Percentiles rank a stretch among this genome's conserved stretches.
These are phyloP conservation scores for Prionace glauca DNA, from an alignment of 2,797 vertebrate genomes.

Conservation along the genomic window DNA sequence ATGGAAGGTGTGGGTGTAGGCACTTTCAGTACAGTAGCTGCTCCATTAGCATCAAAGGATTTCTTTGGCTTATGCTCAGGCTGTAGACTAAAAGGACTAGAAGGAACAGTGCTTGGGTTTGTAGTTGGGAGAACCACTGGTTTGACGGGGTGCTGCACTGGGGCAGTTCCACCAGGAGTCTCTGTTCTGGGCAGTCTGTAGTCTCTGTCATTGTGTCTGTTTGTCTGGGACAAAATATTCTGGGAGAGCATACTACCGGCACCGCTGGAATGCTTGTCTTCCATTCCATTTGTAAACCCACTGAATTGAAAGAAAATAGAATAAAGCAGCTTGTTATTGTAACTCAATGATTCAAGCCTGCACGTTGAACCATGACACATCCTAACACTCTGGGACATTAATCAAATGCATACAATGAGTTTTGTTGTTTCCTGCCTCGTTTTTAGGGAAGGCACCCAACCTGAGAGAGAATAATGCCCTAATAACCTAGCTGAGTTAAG, in stretches of 20 bases:
- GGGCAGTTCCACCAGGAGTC: slow-evolving; percentile 71
- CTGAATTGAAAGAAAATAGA: background rate
- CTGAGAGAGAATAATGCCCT: background rate
- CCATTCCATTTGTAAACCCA: slow-evolving; percentile 46
- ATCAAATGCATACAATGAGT: background rate
- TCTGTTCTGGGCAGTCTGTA: slow-evolving; percentile 78
- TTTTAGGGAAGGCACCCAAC: background rate
- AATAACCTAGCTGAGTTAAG: background rate
- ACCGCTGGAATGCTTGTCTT: slow-evolving; percentile 77
- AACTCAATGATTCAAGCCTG: background rate
- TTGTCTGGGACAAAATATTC: slow-evolving; percentile 78
- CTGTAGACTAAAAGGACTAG: slow-evolving; percentile 72
- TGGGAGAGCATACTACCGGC: slow-evolving; percentile 71
- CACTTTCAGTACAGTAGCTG: slow-evolving; percentile 74
- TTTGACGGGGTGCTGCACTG: slow-evolving; percentile 71
- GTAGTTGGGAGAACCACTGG: slow-evolving; percentile 70
- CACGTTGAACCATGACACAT: background rate
- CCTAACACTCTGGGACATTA: background rate
- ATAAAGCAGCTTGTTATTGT: background rate
- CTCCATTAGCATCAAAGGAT: slow-evolving; percentile 75
- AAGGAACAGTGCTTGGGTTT: slow-evolving; percentile 71
- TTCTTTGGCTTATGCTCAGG: slow-evolving; percentile 78
- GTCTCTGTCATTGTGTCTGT: slow-evolving; percentile 79
- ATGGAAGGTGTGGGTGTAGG: slow-evolving; percentile 70
- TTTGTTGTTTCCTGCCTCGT: background rate